Evolutionary conservation across 1,140 invertebrate genomes (phyloP).

Genomic region (Bombus superbus): DNA sequence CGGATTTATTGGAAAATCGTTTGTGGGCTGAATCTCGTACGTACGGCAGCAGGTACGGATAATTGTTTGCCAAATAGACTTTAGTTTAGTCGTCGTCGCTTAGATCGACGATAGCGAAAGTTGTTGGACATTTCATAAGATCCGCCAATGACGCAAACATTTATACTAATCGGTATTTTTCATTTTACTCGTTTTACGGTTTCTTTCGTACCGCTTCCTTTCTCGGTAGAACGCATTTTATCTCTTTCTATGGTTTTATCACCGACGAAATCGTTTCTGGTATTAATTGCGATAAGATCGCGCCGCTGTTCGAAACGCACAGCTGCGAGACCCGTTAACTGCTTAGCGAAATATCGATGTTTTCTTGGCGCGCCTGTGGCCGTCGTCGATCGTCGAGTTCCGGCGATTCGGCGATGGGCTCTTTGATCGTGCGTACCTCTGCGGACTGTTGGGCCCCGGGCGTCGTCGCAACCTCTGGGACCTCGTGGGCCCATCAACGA

Average conservation of each 20-base stretch:
- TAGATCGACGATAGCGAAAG: not conserved
- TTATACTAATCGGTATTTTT: too few species aligned
- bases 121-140: not conserved
- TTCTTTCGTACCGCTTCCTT: too few species aligned
- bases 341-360: slow-evolving; percentile 56
- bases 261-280: not conserved
- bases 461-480: slow-evolving; percentile 63
- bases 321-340: slow-evolving; percentile 33
- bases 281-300: slow-evolving; percentile 32
- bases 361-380: slow-evolving; percentile 49
- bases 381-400: slow-evolving; percentile 57
- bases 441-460: slow-evolving; percentile 47
- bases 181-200: too few species aligned
- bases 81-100: not conserved
- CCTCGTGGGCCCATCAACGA: slow-evolving; percentile 45
- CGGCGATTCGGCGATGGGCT: slow-evolving; percentile 66
- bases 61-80: not conserved
- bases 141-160: too few species aligned
- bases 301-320: slow-evolving; percentile 30
- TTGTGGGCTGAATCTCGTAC: not conserved
- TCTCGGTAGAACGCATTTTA: too few species aligned
- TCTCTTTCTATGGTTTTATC: not conserved
- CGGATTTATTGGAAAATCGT: too few species aligned
- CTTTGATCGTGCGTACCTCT: slow-evolving; percentile 68
- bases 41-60: fast-evolving